A percentile compares a stretch with the other conserved stretches of the same genome.
Evolutionary conservation across 1,140 invertebrate genomes (phyloP).

Genomic region (Octopus sinensis): DNA sequence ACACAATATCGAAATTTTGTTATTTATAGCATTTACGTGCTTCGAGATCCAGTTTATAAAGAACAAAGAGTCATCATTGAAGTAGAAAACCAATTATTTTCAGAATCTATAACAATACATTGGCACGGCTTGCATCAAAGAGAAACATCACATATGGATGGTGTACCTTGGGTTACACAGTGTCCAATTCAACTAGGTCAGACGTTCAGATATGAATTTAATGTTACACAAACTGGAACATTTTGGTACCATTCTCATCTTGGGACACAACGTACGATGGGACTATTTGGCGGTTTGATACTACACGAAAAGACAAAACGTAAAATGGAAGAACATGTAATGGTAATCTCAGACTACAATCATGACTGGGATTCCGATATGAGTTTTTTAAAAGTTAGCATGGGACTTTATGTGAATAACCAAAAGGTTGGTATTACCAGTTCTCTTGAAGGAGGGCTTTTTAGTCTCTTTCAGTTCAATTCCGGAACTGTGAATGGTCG

Average conservation of each 20-base stretch:
- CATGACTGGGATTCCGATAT: conserved; percentile 33
- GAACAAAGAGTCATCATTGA: conserved; percentile 10
- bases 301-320: conserved; percentile 29
- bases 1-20: too few relatives aligned
- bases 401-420: conserved; percentile 55
- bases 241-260: conserved; percentile 35
- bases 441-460: conserved; percentile 13
- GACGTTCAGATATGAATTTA: conserved; percentile 56
- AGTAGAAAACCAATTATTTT: conserved; percentile 3
- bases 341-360: conserved; percentile 42
- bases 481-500: conserved; percentile 30
- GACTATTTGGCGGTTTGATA: conserved; percentile 36
- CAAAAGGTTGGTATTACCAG: neutral
- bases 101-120: conserved; percentile 57
- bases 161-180: conserved; percentile 44
- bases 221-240: conserved; percentile 25
- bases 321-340: conserved; percentile 36
- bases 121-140: conserved; percentile 45
- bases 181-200: conserved; percentile 32
- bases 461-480: conserved; percentile 26
- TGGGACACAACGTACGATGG: conserved; percentile 28
- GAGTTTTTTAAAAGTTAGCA: conserved; percentile 29
- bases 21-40: too few relatives aligned
- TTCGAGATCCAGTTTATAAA: too few relatives aligned
- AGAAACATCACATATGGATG: conserved; percentile 41